A percentile compares a stretch with the other conserved stretches of the same genome.
These are phyloP conservation scores for Enteromius treurensis DNA, from an alignment of 2,797 vertebrate genomes.

Conservation along the genomic window DNA sequence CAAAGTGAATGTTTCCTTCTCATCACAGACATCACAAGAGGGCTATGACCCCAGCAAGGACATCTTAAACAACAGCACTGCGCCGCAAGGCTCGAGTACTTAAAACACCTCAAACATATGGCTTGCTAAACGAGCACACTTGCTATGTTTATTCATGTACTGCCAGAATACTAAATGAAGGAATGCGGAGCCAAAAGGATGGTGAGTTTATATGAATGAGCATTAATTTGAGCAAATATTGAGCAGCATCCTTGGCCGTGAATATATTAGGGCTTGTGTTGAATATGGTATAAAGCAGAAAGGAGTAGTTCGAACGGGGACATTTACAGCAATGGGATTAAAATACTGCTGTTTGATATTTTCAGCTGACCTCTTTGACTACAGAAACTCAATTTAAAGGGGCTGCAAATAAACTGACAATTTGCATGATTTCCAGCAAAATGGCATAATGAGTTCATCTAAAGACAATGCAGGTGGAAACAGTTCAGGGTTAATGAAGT, in stretches of 20 bases:
- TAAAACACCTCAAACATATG: conserved; percentile 61
- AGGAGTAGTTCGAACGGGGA: background rate
- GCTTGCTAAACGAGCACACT: conserved; percentile 50
- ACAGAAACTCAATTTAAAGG: conserved; percentile 1
- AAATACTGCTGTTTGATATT: background rate
- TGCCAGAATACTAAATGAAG: conserved; percentile 46
- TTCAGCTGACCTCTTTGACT: background rate
- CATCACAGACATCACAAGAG: conserved; percentile 53
- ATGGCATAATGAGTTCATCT: background rate
- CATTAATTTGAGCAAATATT: conserved; percentile 22
- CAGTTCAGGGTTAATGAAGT: background rate
- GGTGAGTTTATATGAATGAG: conserved; percentile 45
- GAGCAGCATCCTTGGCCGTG: background rate
- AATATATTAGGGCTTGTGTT: conserved; percentile 3
- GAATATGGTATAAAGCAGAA: background rate
- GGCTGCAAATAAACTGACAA: conserved; percentile 4
- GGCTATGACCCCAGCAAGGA: conserved; percentile 59
- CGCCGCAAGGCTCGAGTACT: conserved; percentile 43
- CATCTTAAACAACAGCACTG: conserved; percentile 55
- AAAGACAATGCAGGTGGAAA: background rate
- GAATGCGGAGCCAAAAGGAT: conserved; percentile 49
- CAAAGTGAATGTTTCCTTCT: conserved; percentile 59
- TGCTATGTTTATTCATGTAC: conserved; percentile 59
- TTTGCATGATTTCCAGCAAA: background rate
- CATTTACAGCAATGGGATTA: background rate